phyloP scores from a whole-genome alignment of 2,888 invertebrate species.

The Lasioglossum vierecki region DNA sequence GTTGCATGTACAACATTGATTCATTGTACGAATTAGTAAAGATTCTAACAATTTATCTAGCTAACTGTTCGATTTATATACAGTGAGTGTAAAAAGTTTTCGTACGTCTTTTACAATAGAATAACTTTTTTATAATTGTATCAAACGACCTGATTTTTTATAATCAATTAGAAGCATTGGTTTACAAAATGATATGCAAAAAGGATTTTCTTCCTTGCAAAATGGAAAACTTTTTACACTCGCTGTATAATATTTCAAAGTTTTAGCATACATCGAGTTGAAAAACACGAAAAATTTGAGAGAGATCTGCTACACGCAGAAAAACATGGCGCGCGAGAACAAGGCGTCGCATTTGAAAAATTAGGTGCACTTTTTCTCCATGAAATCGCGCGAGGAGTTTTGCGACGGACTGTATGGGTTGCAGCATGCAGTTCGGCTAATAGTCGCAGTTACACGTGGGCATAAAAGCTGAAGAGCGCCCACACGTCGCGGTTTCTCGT shows the following conservation, averaged over 20 bases:
- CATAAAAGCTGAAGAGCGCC: slow-evolving; percentile 63
- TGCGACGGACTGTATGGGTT: slow-evolving; percentile 23
- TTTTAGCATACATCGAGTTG: neutral
- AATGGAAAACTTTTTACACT: no score
- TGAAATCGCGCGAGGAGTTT: neutral
- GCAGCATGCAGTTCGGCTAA: slow-evolving; percentile 49
- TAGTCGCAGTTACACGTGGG: slow-evolving; percentile 63
- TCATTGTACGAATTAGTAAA: no score
- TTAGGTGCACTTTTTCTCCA: neutral
- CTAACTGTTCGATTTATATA: neutral
- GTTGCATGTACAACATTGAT: no score
- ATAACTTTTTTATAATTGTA: no score
- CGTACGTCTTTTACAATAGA: no score
- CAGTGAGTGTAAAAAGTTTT: no score
- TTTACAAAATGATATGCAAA: no score
- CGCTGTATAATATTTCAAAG: no score
- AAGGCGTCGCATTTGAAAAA: neutral
- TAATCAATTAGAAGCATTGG: no score
- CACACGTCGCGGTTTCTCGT: slow-evolving; percentile 67
- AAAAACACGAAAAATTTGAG: neutral
- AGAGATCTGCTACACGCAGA: neutral
- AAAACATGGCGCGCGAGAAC: neutral
- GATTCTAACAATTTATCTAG: no score
- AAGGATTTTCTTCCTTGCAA: no score
- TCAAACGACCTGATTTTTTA: no score